These are phyloP conservation scores for Neotoma lepida DNA, from an alignment of 2,113 vertebrate species.

Conservation along the genomic window DNA sequence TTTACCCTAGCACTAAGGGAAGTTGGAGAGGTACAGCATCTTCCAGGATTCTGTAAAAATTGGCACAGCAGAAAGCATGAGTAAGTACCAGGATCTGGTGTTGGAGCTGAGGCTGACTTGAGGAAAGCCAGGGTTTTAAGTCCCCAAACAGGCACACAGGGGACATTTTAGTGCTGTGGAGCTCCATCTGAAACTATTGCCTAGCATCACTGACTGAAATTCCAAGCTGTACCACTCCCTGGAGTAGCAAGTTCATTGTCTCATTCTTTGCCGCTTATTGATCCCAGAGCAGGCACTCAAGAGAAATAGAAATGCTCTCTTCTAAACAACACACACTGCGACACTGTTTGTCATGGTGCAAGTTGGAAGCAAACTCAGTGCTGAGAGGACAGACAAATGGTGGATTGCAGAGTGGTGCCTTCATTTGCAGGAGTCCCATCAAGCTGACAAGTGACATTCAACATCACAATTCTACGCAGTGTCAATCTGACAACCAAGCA, in stretches of 20 bases:
- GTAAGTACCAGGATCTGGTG: neutral
- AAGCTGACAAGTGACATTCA: neutral
- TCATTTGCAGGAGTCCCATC: too few species aligned
- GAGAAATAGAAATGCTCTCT: neutral
- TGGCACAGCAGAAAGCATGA: neutral
- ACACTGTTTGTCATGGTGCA: neutral
- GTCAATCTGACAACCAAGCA: neutral
- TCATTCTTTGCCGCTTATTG: neutral
- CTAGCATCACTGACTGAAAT: neutral
- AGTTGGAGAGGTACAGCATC: neutral
- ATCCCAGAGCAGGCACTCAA: neutral
- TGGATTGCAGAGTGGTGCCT: neutral
- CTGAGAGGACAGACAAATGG: neutral
- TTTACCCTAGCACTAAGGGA: neutral
- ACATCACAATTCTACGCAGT: neutral
- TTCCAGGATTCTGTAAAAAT: neutral
- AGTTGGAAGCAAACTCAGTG: neutral
- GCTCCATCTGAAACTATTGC: neutral
- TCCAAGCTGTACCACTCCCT: neutral
- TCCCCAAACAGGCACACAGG: too few species aligned
- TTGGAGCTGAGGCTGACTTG: neutral
- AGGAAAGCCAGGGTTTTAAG: neutral
- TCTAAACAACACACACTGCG: neutral
- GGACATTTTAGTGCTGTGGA: neutral
- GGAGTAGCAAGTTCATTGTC: neutral